Conservation (phyloP, 1,140 invertebrate genomes). For the Centruroides vittatus region DNA sequence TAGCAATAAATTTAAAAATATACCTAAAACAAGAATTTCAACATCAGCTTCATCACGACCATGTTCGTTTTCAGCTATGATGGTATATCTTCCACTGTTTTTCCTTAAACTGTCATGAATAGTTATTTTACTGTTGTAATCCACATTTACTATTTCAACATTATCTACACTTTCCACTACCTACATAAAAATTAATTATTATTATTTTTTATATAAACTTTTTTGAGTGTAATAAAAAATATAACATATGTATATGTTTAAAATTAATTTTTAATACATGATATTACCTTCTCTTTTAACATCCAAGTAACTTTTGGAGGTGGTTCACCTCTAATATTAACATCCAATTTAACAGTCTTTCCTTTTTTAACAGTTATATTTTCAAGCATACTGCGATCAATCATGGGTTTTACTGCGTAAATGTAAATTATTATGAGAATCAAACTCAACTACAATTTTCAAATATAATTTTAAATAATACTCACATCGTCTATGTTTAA, state of each 20-base stretch:
- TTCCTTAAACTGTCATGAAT: constrained; percentile 36
- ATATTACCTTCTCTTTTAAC: constrained; percentile 35
- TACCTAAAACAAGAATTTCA: constrained; percentile 48
- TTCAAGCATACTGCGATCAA: constrained; percentile 69
- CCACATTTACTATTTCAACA: constrained; percentile 62
- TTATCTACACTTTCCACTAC: constrained; percentile 27
- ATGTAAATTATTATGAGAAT: background rate
- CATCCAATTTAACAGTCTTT: constrained; percentile 79
- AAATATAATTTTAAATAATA: constrained; percentile 42
- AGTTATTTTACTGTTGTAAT: constrained; percentile 75
- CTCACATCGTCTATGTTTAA: constrained; percentile 77
- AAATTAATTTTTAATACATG: constrained; percentile 30
- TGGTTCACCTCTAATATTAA: constrained; percentile 87
- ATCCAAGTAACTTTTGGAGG: constrained; percentile 79
- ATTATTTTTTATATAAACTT: background rate
- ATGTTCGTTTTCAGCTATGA: constrained; percentile 35
- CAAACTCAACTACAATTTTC: constrained; percentile 30
- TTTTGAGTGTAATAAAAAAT: background rate
- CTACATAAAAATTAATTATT: background rate
- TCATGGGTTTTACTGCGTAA: constrained; percentile 69
- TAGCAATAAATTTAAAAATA: background rate
- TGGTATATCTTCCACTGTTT: constrained; percentile 28
- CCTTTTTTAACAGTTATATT: constrained; percentile 85
- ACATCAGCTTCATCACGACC: constrained; percentile 37
- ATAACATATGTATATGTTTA: background rate